These are phyloP conservation scores for Palloptera scutellata DNA, from an alignment of 2,888 invertebrate species.

Conservation along the genomic window DNA sequence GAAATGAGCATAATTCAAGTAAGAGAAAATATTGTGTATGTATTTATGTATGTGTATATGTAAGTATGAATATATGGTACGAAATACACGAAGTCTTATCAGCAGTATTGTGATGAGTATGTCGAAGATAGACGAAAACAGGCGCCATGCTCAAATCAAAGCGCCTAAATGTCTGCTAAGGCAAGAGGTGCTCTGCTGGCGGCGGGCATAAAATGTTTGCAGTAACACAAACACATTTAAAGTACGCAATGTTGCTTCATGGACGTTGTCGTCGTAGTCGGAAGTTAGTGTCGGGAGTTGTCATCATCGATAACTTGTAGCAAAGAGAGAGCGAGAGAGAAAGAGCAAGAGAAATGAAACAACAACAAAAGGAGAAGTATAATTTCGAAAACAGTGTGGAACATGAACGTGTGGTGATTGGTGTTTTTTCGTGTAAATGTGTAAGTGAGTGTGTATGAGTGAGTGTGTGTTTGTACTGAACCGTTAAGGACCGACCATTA, in stretches of 20 bases:
- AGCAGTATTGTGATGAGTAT: not conserved
- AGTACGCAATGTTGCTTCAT: not conserved
- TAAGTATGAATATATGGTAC: too few relatives aligned
- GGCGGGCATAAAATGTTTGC: not conserved
- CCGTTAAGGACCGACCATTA: too few relatives aligned
- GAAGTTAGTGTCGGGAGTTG: too few relatives aligned
- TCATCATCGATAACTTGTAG: too few relatives aligned
- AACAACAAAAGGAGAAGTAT: not conserved
- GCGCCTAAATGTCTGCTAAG: constrained; percentile 2
- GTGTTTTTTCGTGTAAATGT: not conserved
- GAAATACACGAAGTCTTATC: not conserved
- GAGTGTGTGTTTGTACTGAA: not conserved
- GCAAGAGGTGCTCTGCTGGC: not conserved
- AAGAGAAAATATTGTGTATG: too few relatives aligned
- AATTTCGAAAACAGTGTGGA: constrained; percentile 23
- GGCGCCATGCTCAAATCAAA: not conserved
- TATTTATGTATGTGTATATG: too few relatives aligned
- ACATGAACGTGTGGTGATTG: not conserved
- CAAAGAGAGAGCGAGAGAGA: not conserved
- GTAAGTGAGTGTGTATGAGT: not conserved
- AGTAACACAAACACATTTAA: not conserved
- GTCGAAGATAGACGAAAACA: not conserved
- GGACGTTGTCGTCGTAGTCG: not conserved
- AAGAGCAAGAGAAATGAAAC: not conserved
- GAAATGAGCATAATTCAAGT: too few relatives aligned